Conservation (phyloP, 1,140 invertebrate genomes). For the Aphelenchoides besseyi region DNA sequence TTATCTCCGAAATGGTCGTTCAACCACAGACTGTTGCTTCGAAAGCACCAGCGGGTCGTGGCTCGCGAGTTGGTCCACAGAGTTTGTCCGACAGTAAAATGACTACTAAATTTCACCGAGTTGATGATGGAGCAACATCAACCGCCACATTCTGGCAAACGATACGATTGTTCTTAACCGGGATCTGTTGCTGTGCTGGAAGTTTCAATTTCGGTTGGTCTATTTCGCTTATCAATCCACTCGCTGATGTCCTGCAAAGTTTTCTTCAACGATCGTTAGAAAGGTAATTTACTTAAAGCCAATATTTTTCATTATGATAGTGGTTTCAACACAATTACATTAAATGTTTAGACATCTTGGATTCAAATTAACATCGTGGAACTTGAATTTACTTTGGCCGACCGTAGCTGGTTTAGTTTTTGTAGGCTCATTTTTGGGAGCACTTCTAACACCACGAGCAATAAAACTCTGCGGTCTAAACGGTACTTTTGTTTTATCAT, state of each 20-base stretch:
- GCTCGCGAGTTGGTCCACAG: too few relatives aligned
- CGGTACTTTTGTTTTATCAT: slow-evolving; percentile 17
- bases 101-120: too few relatives aligned
- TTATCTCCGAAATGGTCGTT: too few relatives aligned
- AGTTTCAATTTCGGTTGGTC: not conserved
- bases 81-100: too few relatives aligned
- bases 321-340: not conserved
- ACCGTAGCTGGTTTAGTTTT: slow-evolving; percentile 36
- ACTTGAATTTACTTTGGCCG: slow-evolving; percentile 31
- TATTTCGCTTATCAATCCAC: not conserved
- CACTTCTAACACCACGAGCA: slow-evolving; percentile 19
- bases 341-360: slow-evolving; percentile 3
- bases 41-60: too few relatives aligned
- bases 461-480: slow-evolving; percentile 21
- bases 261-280: not conserved
- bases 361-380: slow-evolving; percentile 2
- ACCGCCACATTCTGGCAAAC: not conserved
- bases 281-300: not conserved
- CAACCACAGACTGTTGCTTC: too few relatives aligned
- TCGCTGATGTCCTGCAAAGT: not conserved
- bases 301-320: not conserved
- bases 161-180: not conserved
- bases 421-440: slow-evolving; percentile 35
- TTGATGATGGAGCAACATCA: too few relatives aligned
- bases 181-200: not conserved